A percentile compares a stretch with the other conserved stretches of the same genome.
These are phyloP conservation scores for Melinaea marsaeus DNA, from an alignment of 2,888 invertebrate species.

Conservation along the genomic window DNA sequence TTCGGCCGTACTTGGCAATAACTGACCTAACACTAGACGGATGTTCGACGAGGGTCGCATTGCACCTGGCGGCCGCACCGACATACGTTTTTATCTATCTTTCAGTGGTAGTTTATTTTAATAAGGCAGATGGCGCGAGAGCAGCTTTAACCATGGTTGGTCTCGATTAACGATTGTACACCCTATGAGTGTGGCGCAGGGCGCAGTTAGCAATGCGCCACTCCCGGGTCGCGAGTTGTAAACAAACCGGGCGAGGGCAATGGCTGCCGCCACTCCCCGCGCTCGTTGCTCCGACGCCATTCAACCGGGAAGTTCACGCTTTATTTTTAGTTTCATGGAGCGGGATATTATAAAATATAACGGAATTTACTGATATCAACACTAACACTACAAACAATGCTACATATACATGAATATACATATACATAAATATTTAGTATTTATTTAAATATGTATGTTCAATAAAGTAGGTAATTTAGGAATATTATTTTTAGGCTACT, in stretches of 20 bases:
- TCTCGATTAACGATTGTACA: constrained; percentile 46
- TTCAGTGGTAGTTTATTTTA: constrained; percentile 71
- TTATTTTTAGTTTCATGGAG: constrained; percentile 73
- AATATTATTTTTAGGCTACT: background rate
- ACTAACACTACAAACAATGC: constrained; percentile 6
- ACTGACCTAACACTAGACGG: constrained; percentile 69
- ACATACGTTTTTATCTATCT: constrained; percentile 57
- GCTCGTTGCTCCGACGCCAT: constrained; percentile 65
- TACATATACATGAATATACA: constrained; percentile 2
- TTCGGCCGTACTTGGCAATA: constrained; percentile 50
- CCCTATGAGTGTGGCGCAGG: constrained; percentile 53
- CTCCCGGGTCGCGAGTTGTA: constrained; percentile 59
- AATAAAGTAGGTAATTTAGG: background rate
- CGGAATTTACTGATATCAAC: constrained; percentile 29
- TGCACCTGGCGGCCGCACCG: constrained; percentile 61
- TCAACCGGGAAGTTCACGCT: constrained; percentile 77
- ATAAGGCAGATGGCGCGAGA: constrained; percentile 72
- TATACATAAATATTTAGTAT: background rate
- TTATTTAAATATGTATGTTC: background rate
- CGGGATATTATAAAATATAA: constrained; percentile 42
- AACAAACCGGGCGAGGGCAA: constrained; percentile 76
- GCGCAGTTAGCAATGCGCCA: constrained; percentile 52
- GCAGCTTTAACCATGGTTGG: constrained; percentile 37
- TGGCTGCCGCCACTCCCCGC: constrained; percentile 74
- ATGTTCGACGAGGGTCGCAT: constrained; percentile 50